Evolutionary conservation across 2,888 invertebrate genomes (phyloP), one percentile per base, ranked within the genome.

Genomic region (Athrips mouffetella): DNA sequence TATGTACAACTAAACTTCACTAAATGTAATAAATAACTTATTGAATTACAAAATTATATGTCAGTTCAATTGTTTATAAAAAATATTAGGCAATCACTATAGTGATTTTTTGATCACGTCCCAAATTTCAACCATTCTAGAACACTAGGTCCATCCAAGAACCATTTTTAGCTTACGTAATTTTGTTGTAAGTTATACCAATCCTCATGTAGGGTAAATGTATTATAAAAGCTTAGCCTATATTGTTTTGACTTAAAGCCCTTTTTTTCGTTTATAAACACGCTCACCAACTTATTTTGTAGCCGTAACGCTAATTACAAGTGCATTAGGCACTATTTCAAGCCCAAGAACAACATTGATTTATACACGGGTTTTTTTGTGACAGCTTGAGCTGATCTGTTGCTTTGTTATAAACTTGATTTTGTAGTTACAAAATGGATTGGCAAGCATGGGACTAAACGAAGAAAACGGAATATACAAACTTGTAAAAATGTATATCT

Each of bases 401-500:
- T n/a, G n/a, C n/a, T n/a, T n/a, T n/a, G n/a, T n/a, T n/a, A n/a
- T n/a, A n/a, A n/a, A n/a, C n/a, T n/a, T n/a, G n/a, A n/a, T n/a
- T n/a, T n/a, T n/a, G n/a, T n/a, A n/a, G n/a, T n/a, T n/a, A n/a
- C n/a, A n/a, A n/a, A n/a, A n/a, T n/a, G n/a, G n/a, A n/a, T n/a
- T n/a, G n/a, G n/a, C n/a, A n/a, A n/a, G n/a, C n/a, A n/a, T n/a
- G n/a, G n/a, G n/a, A n/a, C n/a, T n/a, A n/a, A n/a, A n/a, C n/a
- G n/a, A n/a, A n/a, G n/a, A n/a, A n/a, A n/a, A n/a, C n/a, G n/a
- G n/a, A 72, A 70, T 76, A 75, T 62, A 70, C 71, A 70, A 67
- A 71, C 61, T 67, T 78, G 79, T 80, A 79, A 70, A 80, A 76
- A 79, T 80, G 77, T 80, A 78, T 76, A 80, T 76, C 75, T 67